These are phyloP conservation scores for Drosophila oshimai DNA, from an alignment of 1,140 invertebrate species.

Conservation along the genomic window DNA sequence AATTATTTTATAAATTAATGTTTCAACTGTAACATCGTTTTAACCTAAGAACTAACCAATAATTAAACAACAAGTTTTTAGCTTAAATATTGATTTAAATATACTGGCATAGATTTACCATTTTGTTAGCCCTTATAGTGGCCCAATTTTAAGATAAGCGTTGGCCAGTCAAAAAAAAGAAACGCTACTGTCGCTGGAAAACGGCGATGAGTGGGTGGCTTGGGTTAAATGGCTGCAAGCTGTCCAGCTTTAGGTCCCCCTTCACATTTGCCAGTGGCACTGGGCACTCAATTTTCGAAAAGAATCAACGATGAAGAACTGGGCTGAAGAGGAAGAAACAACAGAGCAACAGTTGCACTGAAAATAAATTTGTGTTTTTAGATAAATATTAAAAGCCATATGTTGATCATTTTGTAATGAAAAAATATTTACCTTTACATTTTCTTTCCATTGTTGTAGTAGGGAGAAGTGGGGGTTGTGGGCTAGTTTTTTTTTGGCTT, in stretches of 20 bases:
- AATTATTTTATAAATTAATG: too few species aligned
- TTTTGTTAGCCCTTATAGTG: neutral
- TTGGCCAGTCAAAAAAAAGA: conserved; percentile 12
- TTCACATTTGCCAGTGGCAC: conserved; percentile 22
- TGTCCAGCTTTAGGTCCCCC: conserved; percentile 20
- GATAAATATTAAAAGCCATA: neutral
- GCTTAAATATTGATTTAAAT: conserved; percentile 66
- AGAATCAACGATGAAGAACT: conserved; percentile 15
- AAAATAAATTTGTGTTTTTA: neutral
- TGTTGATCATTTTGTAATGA: too few species aligned
- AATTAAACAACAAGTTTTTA: too few species aligned
- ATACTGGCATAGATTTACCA: conserved; percentile 61
- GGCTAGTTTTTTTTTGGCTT: too few species aligned
- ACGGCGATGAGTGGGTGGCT: neutral
- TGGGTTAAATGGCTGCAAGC: conserved; percentile 5
- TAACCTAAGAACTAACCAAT: too few species aligned
- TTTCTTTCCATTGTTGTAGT: too few species aligned
- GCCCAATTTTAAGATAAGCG: conserved; percentile 60
- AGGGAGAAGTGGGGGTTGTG: too few species aligned
- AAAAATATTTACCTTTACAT: too few species aligned
- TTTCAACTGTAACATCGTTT: too few species aligned
- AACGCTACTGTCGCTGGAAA: conserved; percentile 6
- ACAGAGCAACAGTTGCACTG: conserved; percentile 1
- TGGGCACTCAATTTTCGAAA: conserved; percentile 23
- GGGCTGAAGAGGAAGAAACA: conserved; percentile 7